phyloP scores from a whole-genome alignment of 2,113 vertebrate species.

The Cranoglanis bouderius region DNA sequence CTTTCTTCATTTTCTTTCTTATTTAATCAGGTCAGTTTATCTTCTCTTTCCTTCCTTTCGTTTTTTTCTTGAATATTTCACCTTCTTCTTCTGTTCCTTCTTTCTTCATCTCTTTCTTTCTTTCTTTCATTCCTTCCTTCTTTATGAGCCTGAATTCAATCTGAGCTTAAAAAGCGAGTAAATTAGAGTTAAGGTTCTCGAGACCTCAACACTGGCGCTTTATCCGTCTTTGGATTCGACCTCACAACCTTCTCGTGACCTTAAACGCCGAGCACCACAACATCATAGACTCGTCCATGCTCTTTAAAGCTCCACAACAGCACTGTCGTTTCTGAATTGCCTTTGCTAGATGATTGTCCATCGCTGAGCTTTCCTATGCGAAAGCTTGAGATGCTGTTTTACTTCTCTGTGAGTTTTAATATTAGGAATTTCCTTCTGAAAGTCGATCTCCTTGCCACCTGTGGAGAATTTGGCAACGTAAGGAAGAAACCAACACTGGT shows the following conservation, averaged over 20 bases:
- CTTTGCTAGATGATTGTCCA: conserved; percentile 3
- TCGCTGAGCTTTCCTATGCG: not conserved
- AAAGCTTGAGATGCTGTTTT: not conserved
- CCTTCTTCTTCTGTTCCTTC: not conserved
- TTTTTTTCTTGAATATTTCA: not conserved
- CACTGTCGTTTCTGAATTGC: conserved; percentile 21
- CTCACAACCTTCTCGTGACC: not conserved
- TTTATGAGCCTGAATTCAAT: not conserved
- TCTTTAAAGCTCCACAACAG: conserved; percentile 28
- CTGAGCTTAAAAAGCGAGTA: not conserved
- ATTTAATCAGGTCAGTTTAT: not conserved
- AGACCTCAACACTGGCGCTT: not conserved
- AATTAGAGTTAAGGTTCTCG: not conserved
- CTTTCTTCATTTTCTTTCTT: not conserved
- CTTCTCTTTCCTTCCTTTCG: not conserved
- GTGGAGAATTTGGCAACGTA: not conserved
- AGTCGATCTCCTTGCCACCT: conserved; percentile 2
- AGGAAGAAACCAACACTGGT: not conserved
- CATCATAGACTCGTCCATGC: not conserved
- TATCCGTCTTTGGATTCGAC: not conserved
- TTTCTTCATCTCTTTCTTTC: too few relatives aligned
- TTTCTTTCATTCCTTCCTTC: not conserved
- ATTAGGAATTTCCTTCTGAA: conserved; percentile 23
- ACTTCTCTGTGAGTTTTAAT: not conserved
- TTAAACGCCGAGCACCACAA: too few relatives aligned